Base-by-base conservation (phyloP, 2,797 vertebrate species). In the Gymnothorax javanicus region DNA sequence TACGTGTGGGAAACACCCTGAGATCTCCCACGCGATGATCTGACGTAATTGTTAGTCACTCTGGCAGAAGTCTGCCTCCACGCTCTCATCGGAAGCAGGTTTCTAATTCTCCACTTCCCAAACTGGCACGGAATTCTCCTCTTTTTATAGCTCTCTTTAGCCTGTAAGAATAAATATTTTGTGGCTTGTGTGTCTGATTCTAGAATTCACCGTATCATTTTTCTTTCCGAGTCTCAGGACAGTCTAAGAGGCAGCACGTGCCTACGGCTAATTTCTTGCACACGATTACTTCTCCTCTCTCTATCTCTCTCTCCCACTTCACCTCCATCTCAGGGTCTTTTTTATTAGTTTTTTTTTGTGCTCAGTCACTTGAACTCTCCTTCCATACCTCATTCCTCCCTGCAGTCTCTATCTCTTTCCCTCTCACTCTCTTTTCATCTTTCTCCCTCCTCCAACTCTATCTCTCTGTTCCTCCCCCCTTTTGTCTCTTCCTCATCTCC, bases 401-500 rank as follows among this genome's bases (percentile, higher is more conserved):
- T 56, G 43, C 33, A 43, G 33, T 86, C 64, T 88, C 91, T 91
- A 92, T 92, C 50, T 25, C 83, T 86, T 23, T 87, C 86, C 64
- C 57, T 7, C 60, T 58, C 58, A 77, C 62, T 87, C 84, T 85
- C 75, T 59, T 43, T 57, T 25, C 87, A 86, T 91, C 92, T 91
- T 88, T 91, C 89, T 89, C 89, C 86, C 89, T 86, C 4, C 84
- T 15, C 87, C 90, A 43, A 85, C 82, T 88, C 91, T 91, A 20
- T 6, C 56, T 83, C 9, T n/a, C 20, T 84, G 50, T 20, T 8
- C 2, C 56, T 23, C 60, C 86, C 83, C 84, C 69, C 50, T 27
- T 54, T 23, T 87, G 86, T 91, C 92, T 91, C 88, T 91, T 88
- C 89, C 88, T 87, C 89, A 2, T 87, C 5, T 84, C 20, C 86